Conservation (phyloP, 2,888 invertebrate genomes). For the Drosophila multiciliata region DNA sequence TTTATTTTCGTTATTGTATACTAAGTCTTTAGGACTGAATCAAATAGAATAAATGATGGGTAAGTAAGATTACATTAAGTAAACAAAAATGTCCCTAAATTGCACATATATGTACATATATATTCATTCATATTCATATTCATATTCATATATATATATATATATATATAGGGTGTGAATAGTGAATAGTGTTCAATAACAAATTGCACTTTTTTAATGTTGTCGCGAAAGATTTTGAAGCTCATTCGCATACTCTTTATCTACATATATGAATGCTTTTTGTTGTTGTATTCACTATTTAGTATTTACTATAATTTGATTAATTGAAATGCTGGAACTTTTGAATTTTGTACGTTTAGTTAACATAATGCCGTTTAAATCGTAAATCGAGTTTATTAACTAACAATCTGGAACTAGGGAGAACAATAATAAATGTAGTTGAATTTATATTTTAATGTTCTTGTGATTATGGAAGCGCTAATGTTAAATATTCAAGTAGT, state of each 20-base stretch:
- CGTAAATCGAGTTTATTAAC: slow-evolving; percentile 4
- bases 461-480: slow-evolving; percentile 67
- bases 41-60: background rate
- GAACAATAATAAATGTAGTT: slow-evolving; percentile 12
- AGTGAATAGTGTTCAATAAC: slow-evolving; percentile 8
- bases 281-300: background rate
- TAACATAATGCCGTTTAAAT: slow-evolving; percentile 38
- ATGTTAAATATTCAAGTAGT: slow-evolving; percentile 56
- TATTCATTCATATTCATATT: background rate
- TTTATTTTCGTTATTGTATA: slow-evolving; percentile 6
- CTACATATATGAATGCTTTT: slow-evolving; percentile 4
- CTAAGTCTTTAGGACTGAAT: background rate
- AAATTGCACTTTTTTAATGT: slow-evolving; percentile 12
- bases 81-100: background rate
- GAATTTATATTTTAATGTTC: slow-evolving; percentile 5
- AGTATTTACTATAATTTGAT: slow-evolving; percentile 5
- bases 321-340: slow-evolving; percentile 22
- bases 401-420: slow-evolving; percentile 29
- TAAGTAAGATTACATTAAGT: background rate
- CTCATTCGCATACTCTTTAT: slow-evolving; percentile 6
- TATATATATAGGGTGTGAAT: background rate
- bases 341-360: slow-evolving; percentile 35
- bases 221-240: background rate
- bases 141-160: background rate
- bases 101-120: slow-evolving; percentile 1